These are phyloP conservation scores for Melinaea menophilus DNA, from an alignment of 2,888 invertebrate genomes.

Conservation along the genomic window DNA sequence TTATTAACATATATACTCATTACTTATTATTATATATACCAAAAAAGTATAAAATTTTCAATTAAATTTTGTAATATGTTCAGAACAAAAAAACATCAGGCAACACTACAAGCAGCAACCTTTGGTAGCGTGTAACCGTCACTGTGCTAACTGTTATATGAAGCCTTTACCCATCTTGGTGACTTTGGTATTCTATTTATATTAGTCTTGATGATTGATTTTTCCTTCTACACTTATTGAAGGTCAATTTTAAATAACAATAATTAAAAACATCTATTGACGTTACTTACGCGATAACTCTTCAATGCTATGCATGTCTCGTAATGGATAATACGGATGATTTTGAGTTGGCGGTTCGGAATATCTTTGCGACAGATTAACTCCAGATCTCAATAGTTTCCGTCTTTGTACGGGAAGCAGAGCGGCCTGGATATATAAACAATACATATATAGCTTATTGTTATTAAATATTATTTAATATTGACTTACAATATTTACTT, in stretches of 20 bases:
- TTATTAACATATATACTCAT: too few species aligned
- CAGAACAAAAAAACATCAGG: too few species aligned
- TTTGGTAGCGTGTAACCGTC: too few species aligned
- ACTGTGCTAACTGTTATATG: too few species aligned
- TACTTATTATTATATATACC: too few species aligned
- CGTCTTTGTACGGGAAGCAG: slow-evolving; percentile 67
- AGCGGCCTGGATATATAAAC: slow-evolving; percentile 49
- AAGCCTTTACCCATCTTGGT: too few species aligned
- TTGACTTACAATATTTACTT: slow-evolving; percentile 29
- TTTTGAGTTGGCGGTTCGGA: slow-evolving; percentile 79
- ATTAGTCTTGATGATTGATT: too few species aligned
- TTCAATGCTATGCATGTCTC: slow-evolving; percentile 76
- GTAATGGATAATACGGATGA: slow-evolving; percentile 69
- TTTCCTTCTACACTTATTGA: too few species aligned
- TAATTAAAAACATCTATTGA: too few species aligned
- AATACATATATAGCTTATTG: not conserved
- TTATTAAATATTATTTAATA: slow-evolving; percentile 5
- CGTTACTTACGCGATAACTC: slow-evolving; percentile 69
- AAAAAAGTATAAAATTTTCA: not conserved
- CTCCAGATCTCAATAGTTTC: slow-evolving; percentile 62
- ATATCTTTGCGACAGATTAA: slow-evolving; percentile 76
- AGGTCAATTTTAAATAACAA: too few species aligned
- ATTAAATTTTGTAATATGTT: not conserved
- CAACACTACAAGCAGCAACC: too few species aligned
- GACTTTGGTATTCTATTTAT: too few species aligned